Evolutionary conservation across 2,797 vertebrate species (phyloP).

Genomic region (Capromys pilorides): DNA sequence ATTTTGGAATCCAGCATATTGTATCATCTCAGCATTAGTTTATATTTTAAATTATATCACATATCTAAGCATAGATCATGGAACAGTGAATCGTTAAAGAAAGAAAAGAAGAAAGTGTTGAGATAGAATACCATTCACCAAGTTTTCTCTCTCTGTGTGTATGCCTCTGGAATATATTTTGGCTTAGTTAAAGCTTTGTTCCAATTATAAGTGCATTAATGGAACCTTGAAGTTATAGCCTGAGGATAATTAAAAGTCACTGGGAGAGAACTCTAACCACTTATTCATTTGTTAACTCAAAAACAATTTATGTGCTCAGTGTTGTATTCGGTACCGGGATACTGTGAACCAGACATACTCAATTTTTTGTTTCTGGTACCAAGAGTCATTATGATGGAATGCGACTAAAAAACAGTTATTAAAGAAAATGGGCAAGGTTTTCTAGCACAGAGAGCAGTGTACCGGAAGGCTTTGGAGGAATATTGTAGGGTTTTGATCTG

Average conservation of each 20-base stretch:
- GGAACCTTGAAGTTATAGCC: slow-evolving; percentile 43
- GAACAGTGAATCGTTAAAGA: not conserved
- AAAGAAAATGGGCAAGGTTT: not conserved
- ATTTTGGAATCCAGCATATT: slow-evolving; percentile 24
- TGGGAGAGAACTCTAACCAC: slow-evolving; percentile 18
- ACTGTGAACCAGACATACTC: not conserved
- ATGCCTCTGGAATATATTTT: slow-evolving; percentile 17
- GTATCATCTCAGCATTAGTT: not conserved
- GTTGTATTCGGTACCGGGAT: not conserved
- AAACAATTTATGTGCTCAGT: not conserved
- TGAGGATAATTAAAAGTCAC: slow-evolving; percentile 57
- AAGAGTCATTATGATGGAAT: slow-evolving; percentile 13
- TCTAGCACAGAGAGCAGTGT: not conserved
- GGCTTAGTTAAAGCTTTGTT: slow-evolving; percentile 53
- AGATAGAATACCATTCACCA: not conserved
- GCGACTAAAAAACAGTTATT: not conserved
- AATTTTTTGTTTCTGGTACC: not conserved
- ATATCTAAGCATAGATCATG: not conserved
- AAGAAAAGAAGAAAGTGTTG: not conserved
- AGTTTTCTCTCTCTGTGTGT: not conserved
- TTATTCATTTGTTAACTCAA: slow-evolving; percentile 47
- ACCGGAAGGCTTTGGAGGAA: not conserved
- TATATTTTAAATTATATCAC: not conserved
- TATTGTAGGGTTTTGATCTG: slow-evolving; percentile 24
- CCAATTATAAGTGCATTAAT: slow-evolving; percentile 57